Conservation (phyloP, 2,888 invertebrate genomes). For the Pristionchus exspectatus region DNA sequence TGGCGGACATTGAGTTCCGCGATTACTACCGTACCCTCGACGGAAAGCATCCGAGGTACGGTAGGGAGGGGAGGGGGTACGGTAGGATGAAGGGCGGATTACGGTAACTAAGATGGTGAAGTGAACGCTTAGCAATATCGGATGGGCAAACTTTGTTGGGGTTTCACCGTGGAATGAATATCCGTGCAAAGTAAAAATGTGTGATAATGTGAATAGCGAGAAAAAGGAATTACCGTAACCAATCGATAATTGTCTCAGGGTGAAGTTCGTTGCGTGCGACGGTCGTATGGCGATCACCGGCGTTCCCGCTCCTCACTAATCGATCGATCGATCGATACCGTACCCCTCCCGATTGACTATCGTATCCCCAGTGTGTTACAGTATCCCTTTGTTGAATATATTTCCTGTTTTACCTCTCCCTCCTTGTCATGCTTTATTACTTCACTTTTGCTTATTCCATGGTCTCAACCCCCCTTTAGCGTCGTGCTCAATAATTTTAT, state of each 20-base stretch:
- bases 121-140: too few species aligned
- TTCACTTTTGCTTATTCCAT: not conserved
- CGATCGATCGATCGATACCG: constrained; percentile 15
- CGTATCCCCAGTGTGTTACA: not conserved
- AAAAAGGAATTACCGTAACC: not conserved
- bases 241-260: constrained; percentile 83
- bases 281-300: constrained; percentile 81
- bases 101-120: too few species aligned
- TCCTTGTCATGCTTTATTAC: constrained; percentile 41
- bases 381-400: not conserved
- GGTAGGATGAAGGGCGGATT: not conserved
- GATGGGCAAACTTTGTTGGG: too few species aligned
- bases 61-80: not conserved
- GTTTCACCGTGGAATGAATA: too few species aligned
- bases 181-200: too few species aligned
- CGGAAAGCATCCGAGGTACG: constrained; percentile 5
- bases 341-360: not conserved
- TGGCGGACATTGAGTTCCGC: constrained; percentile 96
- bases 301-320: not conserved
- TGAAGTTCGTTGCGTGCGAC: constrained; percentile 98
- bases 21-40: constrained; percentile 58
- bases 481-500: not conserved
- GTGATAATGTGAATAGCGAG: not conserved
- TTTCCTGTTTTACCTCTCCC: not conserved
- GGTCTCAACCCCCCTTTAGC: not conserved